Evolutionary conservation across 1,140 invertebrate species (phyloP), one percentile per base, ranked within the genome.

Genomic region (Dinothrombium tinctorium): DNA sequence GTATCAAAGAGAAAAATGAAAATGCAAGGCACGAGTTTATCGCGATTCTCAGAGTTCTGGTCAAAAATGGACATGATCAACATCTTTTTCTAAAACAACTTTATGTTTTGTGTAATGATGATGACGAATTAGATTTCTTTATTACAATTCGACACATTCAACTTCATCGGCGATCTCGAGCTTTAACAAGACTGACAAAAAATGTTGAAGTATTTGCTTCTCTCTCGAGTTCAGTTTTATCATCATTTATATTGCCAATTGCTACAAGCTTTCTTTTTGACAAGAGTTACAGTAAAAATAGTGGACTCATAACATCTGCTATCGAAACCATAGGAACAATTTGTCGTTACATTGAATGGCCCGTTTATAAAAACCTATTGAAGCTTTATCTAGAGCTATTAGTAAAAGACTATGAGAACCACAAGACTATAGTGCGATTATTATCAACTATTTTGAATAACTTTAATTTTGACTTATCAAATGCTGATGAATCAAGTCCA

Each of bases 91-190:
- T 83, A 6, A 61, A 65, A n/a, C 81, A 89, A 59, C 62, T 92
- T 22, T 58, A 66, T 2, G 55, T 64, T 14, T 59, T 89, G 2
- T 64, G 67, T 0, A 73, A 79, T 53, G 68, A 70, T 50, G 60
- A 62, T 25, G 81, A 94, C 55, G 86, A 95, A 56, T 71, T 79
- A 0, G 84, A 94, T 58, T 89, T 94, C 61, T 95, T 89, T 54
- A 78, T 87, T 49, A 94, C 90, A 53, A 74, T 87, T 48, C 67
- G 70, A 25, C 87, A 95, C 62, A 63, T 68, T 36, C 67, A 68
- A 57, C 59, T 73, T 12, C 78, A 87, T 52, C 67, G 82, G 49
- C 71, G 76, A 53, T 71, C 74, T 0, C 66, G 76, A 50, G 83
- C 81, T 0, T 53, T 90, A 17, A 54, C 72, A 6, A 76, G 58